A percentile compares a stretch with the other conserved stretches of the same genome.
Evolutionary conservation across 2,888 invertebrate genomes (phyloP).

Genomic region (Heliconius sara): DNA sequence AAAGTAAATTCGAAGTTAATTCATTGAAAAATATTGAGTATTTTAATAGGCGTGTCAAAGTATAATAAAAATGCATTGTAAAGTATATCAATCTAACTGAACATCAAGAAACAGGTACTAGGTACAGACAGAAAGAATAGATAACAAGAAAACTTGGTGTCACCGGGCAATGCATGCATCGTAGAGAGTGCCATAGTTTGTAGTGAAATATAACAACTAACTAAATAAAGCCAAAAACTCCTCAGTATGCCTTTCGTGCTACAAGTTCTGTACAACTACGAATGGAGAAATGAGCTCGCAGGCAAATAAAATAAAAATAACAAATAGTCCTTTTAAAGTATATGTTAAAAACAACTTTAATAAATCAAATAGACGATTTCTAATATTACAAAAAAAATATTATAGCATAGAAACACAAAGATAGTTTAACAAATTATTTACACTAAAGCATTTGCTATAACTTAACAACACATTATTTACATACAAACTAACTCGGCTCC

Average conservation of each 20-base stretch:
- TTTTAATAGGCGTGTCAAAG: conserved; percentile 28
- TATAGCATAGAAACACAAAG: conserved; percentile 72
- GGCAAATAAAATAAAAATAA: conserved; percentile 43
- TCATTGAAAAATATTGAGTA: conserved; percentile 29
- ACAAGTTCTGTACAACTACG: conserved; percentile 16
- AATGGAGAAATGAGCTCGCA: conserved; percentile 32
- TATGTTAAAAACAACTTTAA: conserved; percentile 54
- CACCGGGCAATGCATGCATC: conserved; percentile 18
- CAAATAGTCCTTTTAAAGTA: conserved; percentile 40
- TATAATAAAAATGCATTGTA: conserved; percentile 30
- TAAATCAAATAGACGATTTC: conserved; percentile 62
- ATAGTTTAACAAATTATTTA: conserved; percentile 79
- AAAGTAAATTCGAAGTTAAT: conserved; percentile 6
- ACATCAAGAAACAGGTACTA: conserved; percentile 5
- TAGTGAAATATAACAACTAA: conserved; percentile 9
- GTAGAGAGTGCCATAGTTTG: conserved; percentile 2
- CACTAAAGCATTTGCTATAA: conserved; percentile 81
- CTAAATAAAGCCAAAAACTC: conserved; percentile 8
- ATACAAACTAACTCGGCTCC: conserved; percentile 62
- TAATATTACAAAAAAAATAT: conserved; percentile 53
- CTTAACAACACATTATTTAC: conserved; percentile 82
- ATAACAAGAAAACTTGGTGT: conserved; percentile 22
- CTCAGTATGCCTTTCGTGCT: neutral
- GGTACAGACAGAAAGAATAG: neutral
- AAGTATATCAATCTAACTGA: conserved; percentile 24